Evolutionary conservation across 2,113 vertebrate species (phyloP).

Genomic region (Gopherus flavomarginatus): DNA sequence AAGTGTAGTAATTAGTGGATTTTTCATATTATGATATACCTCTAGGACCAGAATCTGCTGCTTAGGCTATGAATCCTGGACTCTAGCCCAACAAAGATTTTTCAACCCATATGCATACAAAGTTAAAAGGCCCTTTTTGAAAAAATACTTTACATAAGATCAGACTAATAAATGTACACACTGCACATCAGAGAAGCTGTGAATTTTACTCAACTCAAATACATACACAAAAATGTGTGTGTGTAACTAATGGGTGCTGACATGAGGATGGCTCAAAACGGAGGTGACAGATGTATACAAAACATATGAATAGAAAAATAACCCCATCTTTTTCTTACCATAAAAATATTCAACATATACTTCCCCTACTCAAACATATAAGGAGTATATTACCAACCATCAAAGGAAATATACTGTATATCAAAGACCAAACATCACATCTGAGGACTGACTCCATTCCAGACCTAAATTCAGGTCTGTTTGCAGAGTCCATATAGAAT

Average conservation of each 20-base stretch:
- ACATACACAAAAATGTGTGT: slow-evolving; percentile 10
- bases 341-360: slow-evolving; percentile 44
- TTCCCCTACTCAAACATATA: slow-evolving; percentile 28
- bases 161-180: slow-evolving; percentile 56
- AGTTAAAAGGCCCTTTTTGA: slow-evolving; percentile 46
- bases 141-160: slow-evolving; percentile 61
- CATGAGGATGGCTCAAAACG: slow-evolving; percentile 56
- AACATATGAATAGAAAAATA: slow-evolving; percentile 52
- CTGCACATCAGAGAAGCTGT: slow-evolving; percentile 53
- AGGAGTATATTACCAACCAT: slow-evolving; percentile 5
- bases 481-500: slow-evolving; percentile 1
- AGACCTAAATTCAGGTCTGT: not conserved
- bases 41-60: not conserved
- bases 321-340: slow-evolving; percentile 38
- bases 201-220: slow-evolving; percentile 35
- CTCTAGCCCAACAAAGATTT: slow-evolving; percentile 22
- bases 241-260: slow-evolving; percentile 42
- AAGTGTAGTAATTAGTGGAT: not conserved
- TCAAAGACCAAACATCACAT: slow-evolving; percentile 1
- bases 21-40: not conserved
- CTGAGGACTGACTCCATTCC: slow-evolving; percentile 27
- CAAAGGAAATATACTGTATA: slow-evolving; percentile 2
- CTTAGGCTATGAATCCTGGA: not conserved
- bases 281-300: slow-evolving; percentile 43
- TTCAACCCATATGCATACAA: slow-evolving; percentile 65